phyloP scores from a whole-genome alignment of 2,113 vertebrate species.

The Chlorocebus sabaeus region DNA sequence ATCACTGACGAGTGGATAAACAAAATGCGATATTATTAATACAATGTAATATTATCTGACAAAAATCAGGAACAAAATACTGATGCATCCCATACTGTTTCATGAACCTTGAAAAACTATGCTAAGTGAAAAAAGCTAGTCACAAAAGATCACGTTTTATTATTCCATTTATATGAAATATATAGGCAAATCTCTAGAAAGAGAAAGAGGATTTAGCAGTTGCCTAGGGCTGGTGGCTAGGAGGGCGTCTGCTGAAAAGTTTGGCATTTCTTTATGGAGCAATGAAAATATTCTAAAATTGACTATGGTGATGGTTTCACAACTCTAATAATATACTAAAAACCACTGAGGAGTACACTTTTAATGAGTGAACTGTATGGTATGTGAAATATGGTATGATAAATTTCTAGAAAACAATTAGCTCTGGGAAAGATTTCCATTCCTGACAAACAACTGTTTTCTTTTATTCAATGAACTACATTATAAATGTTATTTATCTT shows the following conservation, averaged over 20 bases:
- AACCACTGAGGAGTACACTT: background rate
- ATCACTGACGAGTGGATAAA: background rate
- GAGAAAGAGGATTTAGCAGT: background rate
- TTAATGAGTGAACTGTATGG: background rate
- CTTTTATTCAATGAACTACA: background rate
- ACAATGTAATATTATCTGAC: background rate
- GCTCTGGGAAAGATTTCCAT: background rate
- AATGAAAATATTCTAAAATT: background rate
- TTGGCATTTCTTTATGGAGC: background rate
- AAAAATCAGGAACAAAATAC: conserved; percentile 6
- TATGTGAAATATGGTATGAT: background rate
- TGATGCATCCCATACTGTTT: background rate
- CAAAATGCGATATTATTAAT: background rate
- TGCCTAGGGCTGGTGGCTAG: background rate
- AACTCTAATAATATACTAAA: background rate
- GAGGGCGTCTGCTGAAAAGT: background rate
- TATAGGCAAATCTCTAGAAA: background rate
- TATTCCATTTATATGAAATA: background rate
- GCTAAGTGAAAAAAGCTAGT: background rate
- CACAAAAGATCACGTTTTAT: background rate
- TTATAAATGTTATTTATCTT: background rate
- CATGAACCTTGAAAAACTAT: background rate
- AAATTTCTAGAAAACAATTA: background rate
- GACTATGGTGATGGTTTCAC: background rate
- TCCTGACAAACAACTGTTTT: background rate